A percentile compares a stretch with the other conserved stretches of the same genome.
phyloP scores from a whole-genome alignment of 2,797 vertebrate genomes.

The Pseudochaenichthys georgianus region DNA sequence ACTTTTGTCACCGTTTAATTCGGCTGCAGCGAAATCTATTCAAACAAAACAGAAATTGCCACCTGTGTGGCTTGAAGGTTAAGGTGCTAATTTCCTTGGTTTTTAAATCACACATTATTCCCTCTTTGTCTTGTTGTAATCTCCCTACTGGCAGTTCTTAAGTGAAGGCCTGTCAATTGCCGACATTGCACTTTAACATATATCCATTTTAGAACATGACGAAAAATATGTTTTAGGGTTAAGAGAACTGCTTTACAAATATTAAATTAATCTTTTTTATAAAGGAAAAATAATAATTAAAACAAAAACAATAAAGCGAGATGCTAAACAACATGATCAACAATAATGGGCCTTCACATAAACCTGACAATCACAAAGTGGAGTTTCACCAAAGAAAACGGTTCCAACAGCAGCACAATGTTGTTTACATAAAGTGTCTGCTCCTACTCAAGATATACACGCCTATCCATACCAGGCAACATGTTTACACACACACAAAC shows the following conservation, averaged over 20 bases:
- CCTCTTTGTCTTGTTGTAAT: not conserved
- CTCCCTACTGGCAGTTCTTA: not conserved
- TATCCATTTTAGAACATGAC: not conserved
- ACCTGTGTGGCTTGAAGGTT: not conserved
- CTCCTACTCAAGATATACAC: not conserved
- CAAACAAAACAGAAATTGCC: constrained; percentile 4
- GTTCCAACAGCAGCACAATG: not conserved
- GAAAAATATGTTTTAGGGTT: not conserved
- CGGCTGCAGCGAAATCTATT: not conserved
- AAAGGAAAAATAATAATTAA: not conserved
- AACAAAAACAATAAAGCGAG: not conserved
- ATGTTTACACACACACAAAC: constrained; percentile 19
- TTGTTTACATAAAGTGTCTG: not conserved
- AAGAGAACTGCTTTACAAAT: not conserved
- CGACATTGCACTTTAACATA: not conserved
- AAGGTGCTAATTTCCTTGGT: constrained; percentile 9
- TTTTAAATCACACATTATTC: not conserved
- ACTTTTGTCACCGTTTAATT: constrained; percentile 54
- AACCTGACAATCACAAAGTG: not conserved
- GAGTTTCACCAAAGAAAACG: not conserved
- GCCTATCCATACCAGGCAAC: constrained; percentile 8
- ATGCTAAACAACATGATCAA: not conserved
- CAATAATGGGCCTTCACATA: not conserved
- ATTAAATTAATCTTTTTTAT: not conserved
- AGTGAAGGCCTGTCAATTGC: not conserved